phyloP scores from a whole-genome alignment of 2,797 vertebrate species.

The Myioborus miniatus region DNA sequence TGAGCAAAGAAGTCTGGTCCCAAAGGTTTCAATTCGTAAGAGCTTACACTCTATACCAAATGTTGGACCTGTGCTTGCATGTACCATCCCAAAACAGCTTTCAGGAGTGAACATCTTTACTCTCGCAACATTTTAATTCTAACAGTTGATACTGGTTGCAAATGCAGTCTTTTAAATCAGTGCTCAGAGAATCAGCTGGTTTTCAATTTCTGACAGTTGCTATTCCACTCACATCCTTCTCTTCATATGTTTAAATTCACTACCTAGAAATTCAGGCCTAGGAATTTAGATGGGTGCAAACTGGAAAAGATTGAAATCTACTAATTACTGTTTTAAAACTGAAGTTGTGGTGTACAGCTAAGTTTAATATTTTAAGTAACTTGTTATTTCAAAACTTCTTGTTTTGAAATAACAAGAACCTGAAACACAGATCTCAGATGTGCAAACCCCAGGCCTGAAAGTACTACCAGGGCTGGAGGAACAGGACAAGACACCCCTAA shows the following conservation, averaged over 20 bases:
- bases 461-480: background rate
- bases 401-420: background rate
- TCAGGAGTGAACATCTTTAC: background rate
- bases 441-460: background rate
- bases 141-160: background rate
- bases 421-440: background rate
- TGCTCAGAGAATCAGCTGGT: background rate
- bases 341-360: background rate
- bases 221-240: background rate
- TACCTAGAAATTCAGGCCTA: background rate
- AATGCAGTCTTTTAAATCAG: background rate
- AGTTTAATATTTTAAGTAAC: background rate
- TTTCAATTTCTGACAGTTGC: background rate
- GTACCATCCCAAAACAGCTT: background rate
- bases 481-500: background rate
- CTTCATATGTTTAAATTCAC: background rate
- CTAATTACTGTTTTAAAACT: background rate
- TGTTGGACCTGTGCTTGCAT: background rate
- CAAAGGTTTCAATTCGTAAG: background rate
- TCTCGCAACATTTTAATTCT: background rate
- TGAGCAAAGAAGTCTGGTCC: background rate
- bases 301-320: background rate
- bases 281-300: background rate
- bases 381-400: too few species aligned
- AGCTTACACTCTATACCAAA: background rate